phyloP scores from a whole-genome alignment of 2,797 vertebrate genomes.

The Phrynocephalus forsythii region DNA sequence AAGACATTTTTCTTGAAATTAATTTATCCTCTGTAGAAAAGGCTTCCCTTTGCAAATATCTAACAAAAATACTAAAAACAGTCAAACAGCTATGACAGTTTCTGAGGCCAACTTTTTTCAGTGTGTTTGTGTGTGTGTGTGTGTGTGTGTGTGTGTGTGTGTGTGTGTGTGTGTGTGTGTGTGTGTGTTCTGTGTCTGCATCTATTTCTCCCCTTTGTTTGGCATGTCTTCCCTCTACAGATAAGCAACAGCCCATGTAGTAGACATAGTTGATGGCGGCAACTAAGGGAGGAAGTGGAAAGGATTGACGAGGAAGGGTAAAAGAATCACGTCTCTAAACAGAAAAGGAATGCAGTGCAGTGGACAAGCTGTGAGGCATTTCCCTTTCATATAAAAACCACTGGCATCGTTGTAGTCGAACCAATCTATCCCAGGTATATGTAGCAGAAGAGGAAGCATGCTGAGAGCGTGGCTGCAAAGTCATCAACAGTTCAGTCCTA shows the following conservation, averaged over 20 bases:
- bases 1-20: constrained; percentile 84
- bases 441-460: constrained; percentile 66
- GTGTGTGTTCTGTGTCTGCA: background rate
- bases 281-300: constrained; percentile 75
- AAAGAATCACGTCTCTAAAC: constrained; percentile 59
- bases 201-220: constrained; percentile 56
- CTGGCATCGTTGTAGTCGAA: constrained; percentile 77
- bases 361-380: constrained; percentile 71
- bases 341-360: constrained; percentile 60
- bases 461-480: constrained; percentile 74
- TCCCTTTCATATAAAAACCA: constrained; percentile 79
- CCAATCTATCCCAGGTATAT: constrained; percentile 65
- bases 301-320: constrained; percentile 63
- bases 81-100: constrained; percentile 82
- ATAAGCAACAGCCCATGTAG: constrained; percentile 67
- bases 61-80: constrained; percentile 85
- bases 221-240: constrained; percentile 73
- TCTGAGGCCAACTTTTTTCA: constrained; percentile 78
- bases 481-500: constrained; percentile 45
- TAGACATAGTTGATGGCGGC: constrained; percentile 69
- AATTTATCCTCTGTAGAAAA: constrained; percentile 86
- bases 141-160: background rate
- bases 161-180: too few relatives aligned
- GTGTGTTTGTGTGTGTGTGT: too few relatives aligned
- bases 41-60: constrained; percentile 83